Evolutionary conservation across 2,888 invertebrate genomes (phyloP).

Genomic region (Euzetes globulus): DNA sequence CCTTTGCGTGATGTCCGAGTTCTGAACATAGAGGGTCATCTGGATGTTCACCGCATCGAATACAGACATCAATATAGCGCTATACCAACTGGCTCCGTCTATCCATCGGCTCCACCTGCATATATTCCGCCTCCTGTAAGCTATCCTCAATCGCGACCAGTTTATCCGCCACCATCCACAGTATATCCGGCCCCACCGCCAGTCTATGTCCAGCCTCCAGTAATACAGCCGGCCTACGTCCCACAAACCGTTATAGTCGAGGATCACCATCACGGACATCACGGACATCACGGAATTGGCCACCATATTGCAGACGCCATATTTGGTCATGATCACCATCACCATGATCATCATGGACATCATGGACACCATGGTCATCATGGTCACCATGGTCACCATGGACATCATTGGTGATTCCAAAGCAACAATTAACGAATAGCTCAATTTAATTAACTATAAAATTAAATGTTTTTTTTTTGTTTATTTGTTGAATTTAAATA

Average conservation of each 20-base stretch:
- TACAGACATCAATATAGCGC: not conserved
- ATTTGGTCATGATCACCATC: not conserved
- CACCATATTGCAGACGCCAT: not conserved
- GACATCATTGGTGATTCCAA: conserved; percentile 3
- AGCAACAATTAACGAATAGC: not conserved
- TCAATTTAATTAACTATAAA: not conserved
- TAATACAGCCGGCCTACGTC: not conserved
- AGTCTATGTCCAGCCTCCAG: not conserved
- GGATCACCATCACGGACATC: not conserved
- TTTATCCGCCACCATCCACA: not conserved
- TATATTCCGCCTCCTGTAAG: not conserved
- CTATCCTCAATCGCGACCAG: not conserved
- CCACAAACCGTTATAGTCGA: not conserved
- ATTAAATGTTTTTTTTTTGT: not conserved
- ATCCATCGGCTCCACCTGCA: not conserved
- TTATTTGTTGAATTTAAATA: too few relatives aligned
- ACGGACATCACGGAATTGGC: not conserved
- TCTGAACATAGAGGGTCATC: conserved; percentile 21
- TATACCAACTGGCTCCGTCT: too few relatives aligned
- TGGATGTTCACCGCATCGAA: not conserved
- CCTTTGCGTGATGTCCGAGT: conserved; percentile 12
- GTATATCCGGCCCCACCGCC: not conserved
- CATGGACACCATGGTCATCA: not conserved
- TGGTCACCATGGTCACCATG: not conserved
- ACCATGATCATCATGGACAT: not conserved